phyloP scores from a whole-genome alignment of 2,888 invertebrate genomes.

The Rapana venosa region DNA sequence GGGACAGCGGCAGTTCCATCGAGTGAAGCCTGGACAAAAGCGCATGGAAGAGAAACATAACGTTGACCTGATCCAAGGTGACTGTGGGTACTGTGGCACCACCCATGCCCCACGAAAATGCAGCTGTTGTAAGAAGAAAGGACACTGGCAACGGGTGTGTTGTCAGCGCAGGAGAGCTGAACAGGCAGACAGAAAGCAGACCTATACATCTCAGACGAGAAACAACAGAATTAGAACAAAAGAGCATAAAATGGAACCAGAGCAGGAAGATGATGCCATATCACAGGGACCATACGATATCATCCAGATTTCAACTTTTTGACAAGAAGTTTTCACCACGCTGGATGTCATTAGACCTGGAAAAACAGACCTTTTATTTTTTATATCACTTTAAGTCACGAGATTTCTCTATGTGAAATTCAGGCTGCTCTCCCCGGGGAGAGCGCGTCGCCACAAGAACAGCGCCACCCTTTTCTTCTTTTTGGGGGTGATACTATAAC shows the following conservation, averaged over 20 bases:
- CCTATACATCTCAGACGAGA: no score
- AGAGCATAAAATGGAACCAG: neutral
- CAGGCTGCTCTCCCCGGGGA: no score
- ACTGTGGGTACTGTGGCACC: constrained; percentile 5
- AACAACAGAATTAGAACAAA: neutral
- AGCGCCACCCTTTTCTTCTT: no score
- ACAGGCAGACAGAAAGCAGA: neutral
- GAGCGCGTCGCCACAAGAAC: no score
- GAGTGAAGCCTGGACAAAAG: no score
- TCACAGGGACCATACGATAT: neutral
- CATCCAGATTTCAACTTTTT: neutral
- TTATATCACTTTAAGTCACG: no score
- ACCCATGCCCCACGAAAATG: constrained; percentile 37
- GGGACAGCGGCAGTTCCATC: no score
- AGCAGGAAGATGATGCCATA: neutral
- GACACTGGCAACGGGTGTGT: constrained; percentile 22
- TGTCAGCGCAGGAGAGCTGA: neutral
- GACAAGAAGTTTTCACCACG: neutral
- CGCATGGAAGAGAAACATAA: neutral
- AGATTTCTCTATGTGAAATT: no score
- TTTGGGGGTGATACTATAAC: no score
- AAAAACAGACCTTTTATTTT: no score
- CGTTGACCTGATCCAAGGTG: neutral
- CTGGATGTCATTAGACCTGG: no score
- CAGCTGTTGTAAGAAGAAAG: constrained; percentile 30